Conservation (phyloP, 2,113 vertebrate genomes). For the Scatophagus argus region DNA sequence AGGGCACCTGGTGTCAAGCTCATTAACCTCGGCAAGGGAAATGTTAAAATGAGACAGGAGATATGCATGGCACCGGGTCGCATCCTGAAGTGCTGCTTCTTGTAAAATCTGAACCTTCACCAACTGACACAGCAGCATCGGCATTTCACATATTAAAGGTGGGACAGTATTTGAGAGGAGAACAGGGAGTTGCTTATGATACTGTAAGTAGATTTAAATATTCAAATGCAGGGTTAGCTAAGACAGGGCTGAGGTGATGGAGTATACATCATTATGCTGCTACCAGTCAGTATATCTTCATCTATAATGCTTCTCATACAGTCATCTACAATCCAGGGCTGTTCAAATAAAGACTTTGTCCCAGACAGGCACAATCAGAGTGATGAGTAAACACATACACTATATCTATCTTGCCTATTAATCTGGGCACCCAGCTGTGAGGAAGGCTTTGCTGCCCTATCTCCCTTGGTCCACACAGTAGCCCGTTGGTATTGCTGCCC, state of each 20-base stretch:
- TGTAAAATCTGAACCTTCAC: conserved; percentile 72
- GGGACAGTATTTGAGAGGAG: conserved; percentile 46
- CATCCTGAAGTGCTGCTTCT: conserved; percentile 73
- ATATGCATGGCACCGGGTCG: conserved; percentile 68
- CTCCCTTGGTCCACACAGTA: conserved; percentile 72
- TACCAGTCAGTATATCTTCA: conserved; percentile 71
- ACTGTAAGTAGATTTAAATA: conserved; percentile 65
- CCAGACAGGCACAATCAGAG: conserved; percentile 72
- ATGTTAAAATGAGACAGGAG: conserved; percentile 71
- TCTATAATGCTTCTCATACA: conserved; percentile 69
- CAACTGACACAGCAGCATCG: conserved; percentile 68
- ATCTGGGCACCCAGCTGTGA: conserved; percentile 85
- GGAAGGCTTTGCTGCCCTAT: conserved; percentile 71
- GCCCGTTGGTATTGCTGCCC: conserved; percentile 54
- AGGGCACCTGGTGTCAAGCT: conserved; percentile 74
- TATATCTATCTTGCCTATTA: conserved; percentile 84
- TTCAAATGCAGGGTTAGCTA: conserved; percentile 56
- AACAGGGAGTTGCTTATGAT: conserved; percentile 57
- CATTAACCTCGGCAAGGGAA: conserved; percentile 78
- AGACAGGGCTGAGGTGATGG: conserved; percentile 42
- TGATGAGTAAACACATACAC: conserved; percentile 81
- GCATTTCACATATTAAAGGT: conserved; percentile 72
- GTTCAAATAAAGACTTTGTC: conserved; percentile 71
- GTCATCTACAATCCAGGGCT: conserved; percentile 63
- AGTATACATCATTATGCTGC: conserved; percentile 60